Evolutionary conservation across 1,140 invertebrate genomes (phyloP).

Genomic region (Acarapis woodi): DNA sequence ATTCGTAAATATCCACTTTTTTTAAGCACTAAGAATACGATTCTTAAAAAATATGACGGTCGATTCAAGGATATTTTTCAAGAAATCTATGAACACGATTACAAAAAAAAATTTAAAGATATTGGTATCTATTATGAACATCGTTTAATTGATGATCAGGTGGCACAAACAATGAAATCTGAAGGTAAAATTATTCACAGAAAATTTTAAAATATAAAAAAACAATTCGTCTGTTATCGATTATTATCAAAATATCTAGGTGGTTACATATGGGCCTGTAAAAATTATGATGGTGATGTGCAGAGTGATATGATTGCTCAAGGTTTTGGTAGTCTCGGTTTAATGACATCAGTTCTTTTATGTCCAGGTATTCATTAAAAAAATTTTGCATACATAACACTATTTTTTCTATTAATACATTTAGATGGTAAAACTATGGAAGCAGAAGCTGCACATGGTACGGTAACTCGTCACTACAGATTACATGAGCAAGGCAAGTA

Average conservation of each 20-base stretch:
- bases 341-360: constrained; percentile 71
- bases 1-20: constrained; percentile 61
- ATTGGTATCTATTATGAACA: constrained; percentile 79
- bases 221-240: too few relatives aligned
- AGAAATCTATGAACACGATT: constrained; percentile 74
- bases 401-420: constrained; percentile 55
- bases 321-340: constrained; percentile 48
- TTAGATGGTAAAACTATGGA: constrained; percentile 92
- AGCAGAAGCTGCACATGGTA: constrained; percentile 88
- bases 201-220: too few relatives aligned
- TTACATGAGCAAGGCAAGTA: constrained; percentile 74
- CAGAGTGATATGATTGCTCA: constrained; percentile 92
- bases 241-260: too few relatives aligned
- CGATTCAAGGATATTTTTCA: constrained; percentile 98
- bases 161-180: constrained; percentile 89
- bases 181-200: too few relatives aligned
- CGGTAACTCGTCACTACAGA: constrained; percentile 78
- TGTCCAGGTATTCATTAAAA: constrained; percentile 21
- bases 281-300: constrained; percentile 98
- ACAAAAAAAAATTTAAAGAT: constrained; percentile 54
- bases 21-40: constrained; percentile 94
- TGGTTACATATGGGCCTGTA: constrained; percentile 95
- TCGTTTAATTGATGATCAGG: constrained; percentile 94
- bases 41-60: constrained; percentile 91
- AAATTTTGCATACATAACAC: constrained; percentile 33